Conservation (phyloP, 2,113 vertebrate genomes). For the Cisticola juncidis region DNA sequence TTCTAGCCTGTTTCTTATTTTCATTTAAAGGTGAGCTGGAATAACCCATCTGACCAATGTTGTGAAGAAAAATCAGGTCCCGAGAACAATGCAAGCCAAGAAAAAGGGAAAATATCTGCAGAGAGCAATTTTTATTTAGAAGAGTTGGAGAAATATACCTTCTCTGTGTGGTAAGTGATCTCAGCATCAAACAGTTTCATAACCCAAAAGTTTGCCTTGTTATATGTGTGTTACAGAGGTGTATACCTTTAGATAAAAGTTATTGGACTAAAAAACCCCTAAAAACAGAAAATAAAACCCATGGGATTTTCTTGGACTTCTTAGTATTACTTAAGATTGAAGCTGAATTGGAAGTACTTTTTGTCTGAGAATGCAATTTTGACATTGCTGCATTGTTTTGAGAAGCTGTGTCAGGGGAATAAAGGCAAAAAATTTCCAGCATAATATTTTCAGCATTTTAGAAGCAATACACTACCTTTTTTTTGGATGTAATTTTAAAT, state of each 20-base stretch:
- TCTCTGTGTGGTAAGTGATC: conserved; percentile 74
- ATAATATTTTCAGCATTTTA: neutral
- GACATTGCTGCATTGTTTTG: neutral
- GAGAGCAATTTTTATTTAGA: conserved; percentile 45
- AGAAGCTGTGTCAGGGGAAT: neutral
- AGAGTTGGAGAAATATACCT: conserved; percentile 70
- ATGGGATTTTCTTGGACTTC: neutral
- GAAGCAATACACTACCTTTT: neutral
- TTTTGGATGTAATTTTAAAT: neutral
- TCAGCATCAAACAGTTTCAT: neutral
- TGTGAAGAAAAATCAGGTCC: neutral
- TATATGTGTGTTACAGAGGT: neutral
- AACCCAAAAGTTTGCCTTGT: neutral
- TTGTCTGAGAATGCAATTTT: neutral
- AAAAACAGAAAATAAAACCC: neutral
- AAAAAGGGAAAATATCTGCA: neutral
- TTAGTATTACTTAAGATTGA: neutral
- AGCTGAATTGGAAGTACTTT: neutral
- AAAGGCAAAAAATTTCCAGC: neutral
- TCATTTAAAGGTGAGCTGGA: neutral
- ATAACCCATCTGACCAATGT: neutral
- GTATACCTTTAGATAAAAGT: neutral
- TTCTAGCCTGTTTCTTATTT: neutral
- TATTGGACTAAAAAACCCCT: neutral
- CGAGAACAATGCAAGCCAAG: neutral